phyloP scores from a whole-genome alignment of 2,888 invertebrate genomes.

The Cosmopolites sordidus region DNA sequence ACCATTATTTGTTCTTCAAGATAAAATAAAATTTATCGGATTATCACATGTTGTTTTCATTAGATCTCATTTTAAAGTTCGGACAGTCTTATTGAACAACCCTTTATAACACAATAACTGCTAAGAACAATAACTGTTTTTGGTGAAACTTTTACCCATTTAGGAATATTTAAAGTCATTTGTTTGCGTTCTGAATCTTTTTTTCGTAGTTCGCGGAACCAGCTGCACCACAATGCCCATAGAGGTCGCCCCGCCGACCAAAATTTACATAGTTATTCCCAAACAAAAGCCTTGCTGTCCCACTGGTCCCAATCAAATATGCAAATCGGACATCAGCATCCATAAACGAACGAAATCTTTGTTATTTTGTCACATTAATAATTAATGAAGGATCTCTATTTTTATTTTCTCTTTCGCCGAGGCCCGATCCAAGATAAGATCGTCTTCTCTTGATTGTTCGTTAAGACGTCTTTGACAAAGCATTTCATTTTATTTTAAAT shows the following conservation, averaged over 20 bases:
- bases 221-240: background rate
- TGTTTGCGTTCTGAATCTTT: too few species aligned
- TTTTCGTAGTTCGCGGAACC: background rate
- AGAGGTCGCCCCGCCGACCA: background rate
- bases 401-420: slow-evolving; percentile 1
- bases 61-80: too few species aligned
- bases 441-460: background rate
- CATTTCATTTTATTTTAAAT: too few species aligned
- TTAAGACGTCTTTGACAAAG: too few species aligned
- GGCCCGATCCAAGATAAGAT: slow-evolving; percentile 18
- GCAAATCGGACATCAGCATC: slow-evolving; percentile 10
- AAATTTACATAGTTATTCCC: slow-evolving; percentile 37
- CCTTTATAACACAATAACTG: too few species aligned
- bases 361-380: slow-evolving; percentile 17
- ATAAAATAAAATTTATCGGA: too few species aligned
- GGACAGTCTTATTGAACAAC: too few species aligned
- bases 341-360: slow-evolving; percentile 13
- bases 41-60: too few species aligned
- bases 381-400: slow-evolving; percentile 18
- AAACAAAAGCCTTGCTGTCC: slow-evolving; percentile 19
- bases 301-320: slow-evolving; percentile 18
- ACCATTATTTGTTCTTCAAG: too few species aligned
- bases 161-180: too few species aligned
- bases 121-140: too few species aligned
- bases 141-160: too few species aligned